Percentiles rank a stretch among this genome's conserved stretches.
phyloP scores from a whole-genome alignment of 1,140 invertebrate species.

The Drosophila nasuta region DNA sequence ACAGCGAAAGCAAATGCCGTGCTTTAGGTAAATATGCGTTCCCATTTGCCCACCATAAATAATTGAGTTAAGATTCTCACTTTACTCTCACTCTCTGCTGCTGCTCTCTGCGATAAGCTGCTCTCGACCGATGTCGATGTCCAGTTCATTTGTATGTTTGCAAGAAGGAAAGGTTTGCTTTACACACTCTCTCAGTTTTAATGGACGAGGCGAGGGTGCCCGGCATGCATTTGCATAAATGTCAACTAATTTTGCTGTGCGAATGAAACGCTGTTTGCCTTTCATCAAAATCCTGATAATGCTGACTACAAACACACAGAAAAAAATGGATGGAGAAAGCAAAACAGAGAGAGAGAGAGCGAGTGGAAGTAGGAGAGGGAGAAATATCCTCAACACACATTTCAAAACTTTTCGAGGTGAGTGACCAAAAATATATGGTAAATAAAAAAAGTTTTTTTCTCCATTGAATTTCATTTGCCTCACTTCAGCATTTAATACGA shows the following conservation, averaged over 20 bases:
- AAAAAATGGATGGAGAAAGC: neutral
- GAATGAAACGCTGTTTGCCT: slow-evolving; percentile 64
- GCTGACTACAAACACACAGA: slow-evolving; percentile 29
- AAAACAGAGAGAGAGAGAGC: neutral
- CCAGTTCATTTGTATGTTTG: no score
- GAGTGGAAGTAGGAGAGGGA: no score
- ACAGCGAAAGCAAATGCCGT: neutral
- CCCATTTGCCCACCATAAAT: neutral
- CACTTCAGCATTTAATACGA: no score
- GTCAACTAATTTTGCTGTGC: slow-evolving; percentile 71
- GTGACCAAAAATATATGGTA: neutral
- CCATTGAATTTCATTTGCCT: no score
- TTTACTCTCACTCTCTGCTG: neutral
- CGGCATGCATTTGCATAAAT: slow-evolving; percentile 80
- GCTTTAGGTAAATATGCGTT: slow-evolving; percentile 1
- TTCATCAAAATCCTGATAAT: slow-evolving; percentile 75
- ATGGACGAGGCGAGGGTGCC: neutral
- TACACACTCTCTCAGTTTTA: neutral
- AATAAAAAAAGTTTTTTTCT: neutral
- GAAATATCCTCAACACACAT: neutral
- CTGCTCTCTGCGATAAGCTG: neutral
- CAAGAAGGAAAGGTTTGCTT: no score
- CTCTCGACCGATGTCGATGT: no score
- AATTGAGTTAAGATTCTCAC: slow-evolving; percentile 1
- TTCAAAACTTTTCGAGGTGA: neutral